A percentile compares a stretch with the other conserved stretches of the same genome.
Conservation (phyloP, 2,797 vertebrate species). For the Phylloscopus collybita region DNA sequence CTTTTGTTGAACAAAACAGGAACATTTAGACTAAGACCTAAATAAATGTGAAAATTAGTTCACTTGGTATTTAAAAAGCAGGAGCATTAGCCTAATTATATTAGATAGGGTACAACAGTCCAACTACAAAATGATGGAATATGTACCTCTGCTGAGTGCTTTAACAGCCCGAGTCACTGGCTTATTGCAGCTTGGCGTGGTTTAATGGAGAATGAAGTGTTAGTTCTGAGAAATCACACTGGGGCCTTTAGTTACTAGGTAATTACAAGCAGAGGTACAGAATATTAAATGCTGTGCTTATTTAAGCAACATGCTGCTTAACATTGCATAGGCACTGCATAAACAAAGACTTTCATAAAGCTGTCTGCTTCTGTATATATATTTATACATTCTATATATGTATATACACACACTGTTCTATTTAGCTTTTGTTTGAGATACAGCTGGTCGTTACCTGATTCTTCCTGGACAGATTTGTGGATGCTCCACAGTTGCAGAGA, state of each 20-base stretch:
- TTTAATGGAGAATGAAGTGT: neutral
- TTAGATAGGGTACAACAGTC: neutral
- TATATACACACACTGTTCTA: accelerated
- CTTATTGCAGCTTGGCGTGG: neutral
- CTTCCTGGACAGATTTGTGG: neutral
- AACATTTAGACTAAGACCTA: neutral
- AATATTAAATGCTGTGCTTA: constrained; percentile 29
- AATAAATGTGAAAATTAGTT: neutral
- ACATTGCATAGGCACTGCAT: neutral
- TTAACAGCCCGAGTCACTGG: neutral
- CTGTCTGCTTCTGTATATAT: neutral
- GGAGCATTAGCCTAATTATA: neutral
- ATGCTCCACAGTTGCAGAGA: neutral
- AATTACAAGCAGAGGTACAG: constrained; percentile 26
- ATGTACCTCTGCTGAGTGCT: neutral
- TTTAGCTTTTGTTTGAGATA: neutral
- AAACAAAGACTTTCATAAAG: neutral
- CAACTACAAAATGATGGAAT: neutral
- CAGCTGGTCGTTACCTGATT: neutral
- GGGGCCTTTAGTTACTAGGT: neutral
- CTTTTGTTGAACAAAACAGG: neutral
- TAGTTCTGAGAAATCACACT: constrained; percentile 25
- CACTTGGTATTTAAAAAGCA: neutral
- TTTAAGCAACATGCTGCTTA: constrained; percentile 11
- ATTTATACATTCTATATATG: accelerated